Base-by-base conservation (phyloP, 2,113 vertebrate species). In the Colistium nudipinnis region DNA sequence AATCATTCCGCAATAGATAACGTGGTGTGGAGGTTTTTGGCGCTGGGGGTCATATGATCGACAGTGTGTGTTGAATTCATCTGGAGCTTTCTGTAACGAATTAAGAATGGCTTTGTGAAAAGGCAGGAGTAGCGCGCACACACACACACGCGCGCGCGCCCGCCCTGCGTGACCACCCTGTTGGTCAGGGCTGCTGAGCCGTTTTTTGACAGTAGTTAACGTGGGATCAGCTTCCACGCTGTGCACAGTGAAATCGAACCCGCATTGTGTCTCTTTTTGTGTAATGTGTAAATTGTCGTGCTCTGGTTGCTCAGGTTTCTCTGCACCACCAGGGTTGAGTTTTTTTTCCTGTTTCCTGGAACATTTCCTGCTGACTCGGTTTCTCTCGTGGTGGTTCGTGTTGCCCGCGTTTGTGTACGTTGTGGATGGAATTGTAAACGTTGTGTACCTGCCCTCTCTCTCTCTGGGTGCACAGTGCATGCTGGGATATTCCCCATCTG, bases 141-240 rank as follows among this genome's bases (percentile, higher is more conserved):
- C 55, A 52, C 10, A 14, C 28, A 64, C 22, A 43, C 27, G 52
- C 45, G 19, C n/a, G 35, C 30, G 9, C 2, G 14, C 44, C 11
- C 44, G 14, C 45, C 4, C 30, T 31, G n/a, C n/a, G n/a, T n/a
- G n/a, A n/a, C n/a, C n/a, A n/a, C n/a, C n/a, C n/a, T n/a, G 60
- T 49, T 45, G 28, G 47, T 67, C 8, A n/a, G 4, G n/a, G 53
- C 22, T 27, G 28, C 44, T 66, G 73, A 65, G 67, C 59, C 30
- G 57, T 48, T 69, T 70, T 68, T 48, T 53, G 24, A 49, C 55
- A 47, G 62, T 19, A 9, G 7, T 17, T n/a, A 11, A 33, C 2
- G 6, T 47, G 11, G 31, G 30, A 41, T 65, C 45, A 9, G 24
- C 57, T 54, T 33, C 4, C 31, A 33, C 31, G 9, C n/a, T n/a